Evolutionary conservation across 2,797 vertebrate genomes (phyloP).

Genomic region (Fringilla coelebs): DNA sequence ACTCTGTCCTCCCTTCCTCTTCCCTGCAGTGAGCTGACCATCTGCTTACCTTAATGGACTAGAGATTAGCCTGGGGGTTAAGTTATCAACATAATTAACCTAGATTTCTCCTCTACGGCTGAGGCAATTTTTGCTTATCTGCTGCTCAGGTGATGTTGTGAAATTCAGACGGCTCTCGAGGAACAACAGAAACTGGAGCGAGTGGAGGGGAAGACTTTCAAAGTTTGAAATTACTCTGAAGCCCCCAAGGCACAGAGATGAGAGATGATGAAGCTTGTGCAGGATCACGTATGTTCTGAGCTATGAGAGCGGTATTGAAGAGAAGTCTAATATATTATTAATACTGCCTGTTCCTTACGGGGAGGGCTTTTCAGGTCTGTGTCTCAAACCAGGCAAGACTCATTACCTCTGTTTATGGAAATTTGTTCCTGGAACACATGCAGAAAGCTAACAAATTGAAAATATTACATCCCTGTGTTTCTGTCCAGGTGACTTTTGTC

Average conservation of each 20-base stretch:
- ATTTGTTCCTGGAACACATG: background rate
- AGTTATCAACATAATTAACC: conserved; percentile 67
- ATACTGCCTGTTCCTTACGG: background rate
- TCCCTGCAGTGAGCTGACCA: conserved; percentile 53
- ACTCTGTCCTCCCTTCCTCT: background rate
- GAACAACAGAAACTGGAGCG: conserved; percentile 1
- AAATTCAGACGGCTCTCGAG: background rate
- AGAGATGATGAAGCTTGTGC: background rate
- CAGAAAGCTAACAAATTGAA: background rate
- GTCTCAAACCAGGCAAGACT: background rate
- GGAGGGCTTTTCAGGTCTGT: background rate
- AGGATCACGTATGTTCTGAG: background rate
- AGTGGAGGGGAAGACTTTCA: background rate
- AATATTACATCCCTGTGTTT: background rate
- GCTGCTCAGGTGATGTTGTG: conserved; percentile 5
- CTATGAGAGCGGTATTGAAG: background rate
- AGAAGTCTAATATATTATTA: conserved; percentile 26
- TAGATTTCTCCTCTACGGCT: conserved; percentile 36
- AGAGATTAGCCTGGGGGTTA: conserved; percentile 61
- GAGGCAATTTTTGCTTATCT: conserved; percentile 38
- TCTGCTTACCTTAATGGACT: conserved; percentile 63
- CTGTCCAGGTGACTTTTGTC: background rate
- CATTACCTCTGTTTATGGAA: background rate
- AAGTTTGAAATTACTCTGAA: conserved; percentile 9
- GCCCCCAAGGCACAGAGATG: background rate